phyloP scores from a whole-genome alignment of 2,888 invertebrate genomes.

The Nomada fucata region DNA sequence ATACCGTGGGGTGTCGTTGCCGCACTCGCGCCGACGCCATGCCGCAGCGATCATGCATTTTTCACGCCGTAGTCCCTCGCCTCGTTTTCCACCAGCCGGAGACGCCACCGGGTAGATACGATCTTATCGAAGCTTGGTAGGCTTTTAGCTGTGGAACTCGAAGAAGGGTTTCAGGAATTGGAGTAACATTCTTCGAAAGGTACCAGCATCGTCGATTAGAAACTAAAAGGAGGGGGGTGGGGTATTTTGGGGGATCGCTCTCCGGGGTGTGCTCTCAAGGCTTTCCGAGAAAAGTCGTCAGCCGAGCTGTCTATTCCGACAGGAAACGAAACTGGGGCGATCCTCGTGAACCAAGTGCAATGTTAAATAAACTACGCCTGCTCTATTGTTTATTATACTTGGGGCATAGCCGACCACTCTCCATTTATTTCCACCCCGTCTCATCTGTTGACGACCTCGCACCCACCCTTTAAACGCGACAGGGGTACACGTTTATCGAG shows the following conservation, averaged over 20 bases:
- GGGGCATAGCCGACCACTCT: neutral
- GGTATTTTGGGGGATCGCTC: neutral
- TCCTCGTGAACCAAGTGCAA: no score
- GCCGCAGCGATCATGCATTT: constrained; percentile 45
- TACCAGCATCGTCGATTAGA: no score
- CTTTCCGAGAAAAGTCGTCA: constrained; percentile 1
- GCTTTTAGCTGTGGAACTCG: neutral
- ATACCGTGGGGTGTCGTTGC: constrained; percentile 65
- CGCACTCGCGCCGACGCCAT: constrained; percentile 33
- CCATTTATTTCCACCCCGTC: neutral
- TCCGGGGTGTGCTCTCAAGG: neutral
- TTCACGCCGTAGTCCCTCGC: constrained; percentile 30
- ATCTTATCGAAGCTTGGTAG: constrained; percentile 12
- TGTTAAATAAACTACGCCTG: neutral
- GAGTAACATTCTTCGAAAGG: neutral
- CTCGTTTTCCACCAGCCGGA: constrained; percentile 20
- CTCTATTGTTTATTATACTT: neutral
- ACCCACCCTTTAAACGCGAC: neutral
- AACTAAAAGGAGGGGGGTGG: no score
- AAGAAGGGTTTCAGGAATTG: no score
- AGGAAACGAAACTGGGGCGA: no score
- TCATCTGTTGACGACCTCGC: neutral
- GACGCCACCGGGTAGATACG: constrained; percentile 2
- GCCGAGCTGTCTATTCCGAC: neutral
- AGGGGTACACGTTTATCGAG: constrained; percentile 3